Percentiles rank a stretch among this genome's conserved stretches.
Evolutionary conservation across 2,113 vertebrate species (phyloP).

Genomic region (Grammomys dolichurus): DNA sequence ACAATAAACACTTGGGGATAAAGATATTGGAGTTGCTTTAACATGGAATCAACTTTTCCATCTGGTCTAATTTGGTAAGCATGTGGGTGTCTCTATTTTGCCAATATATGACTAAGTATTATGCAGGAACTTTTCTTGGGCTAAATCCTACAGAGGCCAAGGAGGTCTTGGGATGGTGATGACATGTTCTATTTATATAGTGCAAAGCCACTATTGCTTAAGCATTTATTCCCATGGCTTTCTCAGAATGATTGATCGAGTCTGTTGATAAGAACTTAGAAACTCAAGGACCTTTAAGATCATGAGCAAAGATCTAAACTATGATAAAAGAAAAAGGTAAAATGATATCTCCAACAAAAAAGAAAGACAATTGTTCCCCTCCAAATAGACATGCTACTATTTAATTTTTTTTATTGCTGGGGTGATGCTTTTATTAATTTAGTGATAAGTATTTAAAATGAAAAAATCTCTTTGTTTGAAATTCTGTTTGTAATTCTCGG

Average conservation of each 20-base stretch:
- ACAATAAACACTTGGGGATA: conserved; percentile 31
- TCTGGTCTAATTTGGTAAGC: conserved; percentile 55
- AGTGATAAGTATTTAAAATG: neutral
- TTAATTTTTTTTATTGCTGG: neutral
- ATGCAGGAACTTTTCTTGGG: conserved; percentile 55
- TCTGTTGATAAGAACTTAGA: conserved; percentile 21
- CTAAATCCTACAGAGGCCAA: conserved; percentile 14
- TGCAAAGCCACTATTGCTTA: neutral
- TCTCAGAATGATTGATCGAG: conserved; percentile 33
- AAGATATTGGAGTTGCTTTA: neutral
- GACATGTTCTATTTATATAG: conserved; percentile 20
- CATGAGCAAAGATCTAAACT: neutral
- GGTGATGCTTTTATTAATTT: neutral
- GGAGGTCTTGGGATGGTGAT: neutral
- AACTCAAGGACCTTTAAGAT: conserved; percentile 1
- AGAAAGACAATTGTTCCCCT: neutral
- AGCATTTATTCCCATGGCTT: conserved; percentile 46
- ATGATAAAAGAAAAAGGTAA: neutral
- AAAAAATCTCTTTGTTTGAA: neutral
- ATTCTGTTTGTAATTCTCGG: neutral
- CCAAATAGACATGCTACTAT: neutral
- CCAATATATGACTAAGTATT: conserved; percentile 75
- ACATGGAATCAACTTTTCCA: conserved; percentile 72
- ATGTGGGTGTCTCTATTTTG: conserved; percentile 24
- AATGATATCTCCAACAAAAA: conserved; percentile 3